Evolutionary conservation across 1,140 invertebrate species (phyloP), one percentile per base, ranked within the genome.

Genomic region (Lepidurus arcticus): DNA sequence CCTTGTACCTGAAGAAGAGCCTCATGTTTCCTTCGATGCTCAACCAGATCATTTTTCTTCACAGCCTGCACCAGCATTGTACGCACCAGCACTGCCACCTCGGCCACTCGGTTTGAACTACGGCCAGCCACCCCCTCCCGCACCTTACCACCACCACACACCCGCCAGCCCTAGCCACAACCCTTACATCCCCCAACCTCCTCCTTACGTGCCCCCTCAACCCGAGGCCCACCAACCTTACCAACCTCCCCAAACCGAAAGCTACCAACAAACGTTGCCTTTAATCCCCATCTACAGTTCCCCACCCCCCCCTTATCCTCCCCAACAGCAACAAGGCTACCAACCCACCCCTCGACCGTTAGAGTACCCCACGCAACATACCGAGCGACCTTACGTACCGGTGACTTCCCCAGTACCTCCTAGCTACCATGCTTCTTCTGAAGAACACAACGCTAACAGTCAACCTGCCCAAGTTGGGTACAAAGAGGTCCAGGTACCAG

Each of bases 161-260:
- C 76, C 76, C 26, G 13, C 76, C 34, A 45, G 21, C 21, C 76
- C 11, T 7, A 53, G 65, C 44, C 76, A 76, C 44, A 65, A 65
- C 53, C 53, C 53, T 65, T 65, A 65, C n/a, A 65, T 65, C 3
- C 53, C 53, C 13, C 53, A 65, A 16, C 76, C 76, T 16, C 76
- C 76, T 53, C 76, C 76, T 26, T 65, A 45, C 16, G 11, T 24
- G 5, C 76, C 76, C 21, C 76, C 45, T 42, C 76, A 76, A 76
- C 44, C 76, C 44, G 44, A 65, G 53, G 24, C 42, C 76, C 53
- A 47, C 44, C 76, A 76, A 65, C 76, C 76, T 76, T 26, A 43
- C 53, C 44, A 43, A 26, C 42, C 44, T 21, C 76, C 76, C 8
- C 76, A 45, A 76, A 45, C 76, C 5, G 76, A 45, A 7, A 26